These are phyloP conservation scores for Tenthredo distinguenda DNA, from an alignment of 2,888 invertebrate genomes.

Conservation along the genomic window DNA sequence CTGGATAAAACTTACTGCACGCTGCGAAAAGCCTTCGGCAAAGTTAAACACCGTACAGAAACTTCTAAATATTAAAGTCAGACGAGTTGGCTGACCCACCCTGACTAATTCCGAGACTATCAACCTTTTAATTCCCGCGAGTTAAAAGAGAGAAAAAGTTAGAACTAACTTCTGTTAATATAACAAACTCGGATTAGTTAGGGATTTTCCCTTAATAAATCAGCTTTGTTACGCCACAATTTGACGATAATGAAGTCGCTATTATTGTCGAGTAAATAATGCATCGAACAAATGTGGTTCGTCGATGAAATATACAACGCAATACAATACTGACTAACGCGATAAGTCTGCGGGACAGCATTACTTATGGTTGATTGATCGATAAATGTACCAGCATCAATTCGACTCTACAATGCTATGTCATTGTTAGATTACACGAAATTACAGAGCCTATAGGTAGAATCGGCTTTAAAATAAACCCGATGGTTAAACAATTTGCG, in stretches of 20 bases:
- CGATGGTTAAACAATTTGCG: not conserved
- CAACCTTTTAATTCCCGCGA: constrained; percentile 8
- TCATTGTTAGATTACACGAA: constrained; percentile 28
- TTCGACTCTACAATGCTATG: constrained; percentile 26
- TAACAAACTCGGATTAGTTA: constrained; percentile 37
- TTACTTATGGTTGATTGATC: constrained; percentile 70
- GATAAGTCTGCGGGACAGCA: constrained; percentile 34
- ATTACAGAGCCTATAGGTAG: constrained; percentile 20
- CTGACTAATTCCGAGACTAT: constrained; percentile 32
- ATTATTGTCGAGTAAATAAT: not conserved
- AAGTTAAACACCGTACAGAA: constrained; percentile 41
- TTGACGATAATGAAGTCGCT: not conserved
- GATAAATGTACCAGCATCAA: constrained; percentile 60
- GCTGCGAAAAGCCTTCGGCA: not conserved
- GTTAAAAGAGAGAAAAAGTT: constrained; percentile 56
- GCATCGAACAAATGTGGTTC: not conserved
- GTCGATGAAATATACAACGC: not conserved
- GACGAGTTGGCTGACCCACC: constrained; percentile 47
- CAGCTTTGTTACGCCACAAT: not conserved
- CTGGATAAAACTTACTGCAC: constrained; percentile 27
- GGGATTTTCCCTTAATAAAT: not conserved
- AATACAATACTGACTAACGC: not conserved
- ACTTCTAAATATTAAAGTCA: constrained; percentile 36
- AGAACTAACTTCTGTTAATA: not conserved
- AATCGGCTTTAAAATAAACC: not conserved